Base-by-base conservation (phyloP, 2,888 invertebrate genomes). In the Ochropleura plecta region DNA sequence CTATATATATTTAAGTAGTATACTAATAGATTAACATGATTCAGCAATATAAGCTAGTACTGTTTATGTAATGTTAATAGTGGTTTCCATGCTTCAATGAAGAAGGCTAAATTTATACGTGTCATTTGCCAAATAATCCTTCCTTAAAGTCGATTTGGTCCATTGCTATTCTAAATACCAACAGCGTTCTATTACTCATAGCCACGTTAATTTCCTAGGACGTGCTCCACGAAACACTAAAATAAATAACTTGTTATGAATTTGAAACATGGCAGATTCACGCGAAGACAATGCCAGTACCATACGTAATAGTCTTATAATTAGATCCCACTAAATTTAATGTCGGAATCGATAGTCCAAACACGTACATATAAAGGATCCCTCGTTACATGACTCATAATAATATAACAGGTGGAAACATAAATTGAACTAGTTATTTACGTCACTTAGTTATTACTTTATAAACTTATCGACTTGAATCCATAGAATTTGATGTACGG, bases 221-320 rank as follows among this genome's bases (percentile, higher is more conserved):
- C 55, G 20, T 48, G 64, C 49, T 70, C 67, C 49, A 63, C 10
- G n/a, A 48, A 65, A 63, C 48, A 69, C 42, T 68, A 55, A 65
- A 69, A 70, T 57, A 60, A 66, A 69, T 53, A 57, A 9, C 64
- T 68, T 48, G 55, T 67, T 72, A 70, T 75, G 73, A 82, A 81
- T 83, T 67, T 62, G 18, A 73, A 73, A 70, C 76, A 76, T 70
- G 70, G 72, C 84, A 75, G 71, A 83, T 80, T 73, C 81, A 71
- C 55, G 48, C 20, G 10, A 73, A 73, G 73, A 81, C 85, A 84
- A 83, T 81, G 83, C 81, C 81, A 76, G 74, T 59, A 55, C 18
- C 18, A 59, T 66, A 64, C 74, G 82, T 81, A 84, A 84, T 74
- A 44, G n/a, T 63, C 57, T 67, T 85, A 81, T 74, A 82, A 82